phyloP scores from a whole-genome alignment of 1,140 invertebrate genomes.

The Conus ventricosus region DNA sequence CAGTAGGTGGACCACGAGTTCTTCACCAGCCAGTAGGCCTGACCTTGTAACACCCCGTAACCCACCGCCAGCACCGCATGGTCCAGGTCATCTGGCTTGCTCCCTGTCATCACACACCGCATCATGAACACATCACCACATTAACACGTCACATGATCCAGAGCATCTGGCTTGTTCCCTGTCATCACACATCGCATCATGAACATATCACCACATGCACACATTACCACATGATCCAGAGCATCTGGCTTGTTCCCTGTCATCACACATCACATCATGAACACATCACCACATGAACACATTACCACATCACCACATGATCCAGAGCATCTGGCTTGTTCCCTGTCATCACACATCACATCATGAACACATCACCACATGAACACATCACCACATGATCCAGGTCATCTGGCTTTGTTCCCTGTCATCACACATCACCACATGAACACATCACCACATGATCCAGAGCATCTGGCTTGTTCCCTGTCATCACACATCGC shows the following conservation, averaged over 20 bases:
- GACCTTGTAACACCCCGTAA: constrained; percentile 88
- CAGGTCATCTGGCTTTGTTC: constrained; percentile 74
- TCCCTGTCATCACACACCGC: constrained; percentile 55
- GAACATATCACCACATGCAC: constrained; percentile 88
- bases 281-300: constrained; percentile 89
- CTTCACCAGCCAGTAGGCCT: constrained; percentile 93
- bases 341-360: constrained; percentile 47
- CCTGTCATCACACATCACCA: too few species aligned
- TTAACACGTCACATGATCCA: constrained; percentile 90
- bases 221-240: constrained; percentile 94
- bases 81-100: constrained; percentile 80
- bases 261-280: background rate
- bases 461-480: constrained; percentile 80
- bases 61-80: constrained; percentile 96
- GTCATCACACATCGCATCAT: constrained; percentile 44
- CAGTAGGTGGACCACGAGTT: constrained; percentile 96
- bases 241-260: constrained; percentile 70
- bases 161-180: constrained; percentile 71
- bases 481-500: constrained; percentile 56
- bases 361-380: constrained; percentile 83
- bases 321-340: constrained; percentile 78
- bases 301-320: constrained; percentile 97
- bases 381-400: constrained; percentile 96
- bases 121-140: constrained; percentile 77
- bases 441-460: too few species aligned